phyloP scores from a whole-genome alignment of 2,113 vertebrate genomes.

The Raja brachyura region DNA sequence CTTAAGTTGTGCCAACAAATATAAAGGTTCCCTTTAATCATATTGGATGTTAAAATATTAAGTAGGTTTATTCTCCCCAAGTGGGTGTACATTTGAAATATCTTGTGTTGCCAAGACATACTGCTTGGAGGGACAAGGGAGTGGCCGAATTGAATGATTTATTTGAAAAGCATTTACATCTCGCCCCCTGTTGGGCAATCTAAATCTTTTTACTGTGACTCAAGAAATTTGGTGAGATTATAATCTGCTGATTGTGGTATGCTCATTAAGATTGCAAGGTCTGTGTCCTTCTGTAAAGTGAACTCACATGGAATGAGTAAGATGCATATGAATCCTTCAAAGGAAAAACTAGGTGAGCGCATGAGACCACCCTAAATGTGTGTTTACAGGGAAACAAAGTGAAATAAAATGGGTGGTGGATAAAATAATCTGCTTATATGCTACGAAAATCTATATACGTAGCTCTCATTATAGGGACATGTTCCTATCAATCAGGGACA shows the following conservation, averaged over 20 bases:
- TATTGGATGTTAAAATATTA: background rate
- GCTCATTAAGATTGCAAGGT: background rate
- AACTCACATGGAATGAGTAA: background rate
- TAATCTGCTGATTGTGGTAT: background rate
- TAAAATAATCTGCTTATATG: background rate
- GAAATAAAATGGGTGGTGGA: background rate
- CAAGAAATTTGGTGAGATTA: background rate
- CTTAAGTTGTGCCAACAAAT: background rate
- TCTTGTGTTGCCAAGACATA: background rate
- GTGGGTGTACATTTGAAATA: background rate
- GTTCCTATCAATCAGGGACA: background rate
- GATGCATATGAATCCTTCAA: background rate
- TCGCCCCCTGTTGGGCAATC: background rate
- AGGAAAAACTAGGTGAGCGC: background rate
- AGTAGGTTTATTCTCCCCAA: background rate
- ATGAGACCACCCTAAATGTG: background rate
- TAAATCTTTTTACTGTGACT: background rate
- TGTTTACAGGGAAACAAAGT: background rate
- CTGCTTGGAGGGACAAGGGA: background rate
- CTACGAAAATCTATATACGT: background rate
- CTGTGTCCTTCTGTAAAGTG: background rate
- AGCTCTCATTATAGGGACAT: background rate
- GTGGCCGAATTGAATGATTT: background rate
- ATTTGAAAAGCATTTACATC: background rate
- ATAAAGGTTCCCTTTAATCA: background rate